A percentile compares a stretch with the other conserved stretches of the same genome.
These are phyloP conservation scores for Cephalopachus bancanus DNA, from an alignment of 2,797 vertebrate species.

Conservation along the genomic window DNA sequence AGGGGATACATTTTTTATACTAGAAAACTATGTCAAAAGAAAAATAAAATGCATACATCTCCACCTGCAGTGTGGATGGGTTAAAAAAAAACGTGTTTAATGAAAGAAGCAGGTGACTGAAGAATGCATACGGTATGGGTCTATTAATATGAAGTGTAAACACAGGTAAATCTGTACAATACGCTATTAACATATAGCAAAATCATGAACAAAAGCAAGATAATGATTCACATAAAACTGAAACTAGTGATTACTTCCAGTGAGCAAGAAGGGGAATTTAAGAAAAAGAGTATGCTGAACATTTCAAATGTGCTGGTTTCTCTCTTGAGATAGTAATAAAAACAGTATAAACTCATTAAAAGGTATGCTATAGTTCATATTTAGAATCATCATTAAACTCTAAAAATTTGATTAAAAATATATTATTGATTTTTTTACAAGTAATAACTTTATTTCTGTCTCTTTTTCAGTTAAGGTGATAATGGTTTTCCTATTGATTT, in stretches of 20 bases:
- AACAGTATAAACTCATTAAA: background rate
- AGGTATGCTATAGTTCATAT: background rate
- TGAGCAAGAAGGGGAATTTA: background rate
- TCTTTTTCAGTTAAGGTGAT: constrained; percentile 12
- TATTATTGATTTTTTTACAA: background rate
- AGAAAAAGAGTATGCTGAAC: background rate
- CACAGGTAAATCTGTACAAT: background rate
- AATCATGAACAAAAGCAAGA: background rate
- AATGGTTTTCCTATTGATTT: background rate
- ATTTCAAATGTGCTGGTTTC: background rate
- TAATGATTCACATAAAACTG: background rate
- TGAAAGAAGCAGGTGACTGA: background rate
- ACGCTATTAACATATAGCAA: background rate
- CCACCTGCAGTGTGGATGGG: background rate
- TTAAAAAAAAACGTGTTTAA: background rate
- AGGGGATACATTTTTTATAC: background rate
- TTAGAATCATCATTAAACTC: background rate
- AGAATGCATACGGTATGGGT: background rate
- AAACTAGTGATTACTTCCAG: background rate
- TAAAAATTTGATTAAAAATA: background rate
- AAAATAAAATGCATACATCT: background rate
- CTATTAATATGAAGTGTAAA: background rate
- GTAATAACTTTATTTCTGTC: background rate
- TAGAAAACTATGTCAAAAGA: background rate
- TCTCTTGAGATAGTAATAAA: background rate